Percentiles rank a stretch among this genome's conserved stretches.
Evolutionary conservation across 2,113 vertebrate genomes (phyloP).

Genomic region (Tachuris rubrigastra): DNA sequence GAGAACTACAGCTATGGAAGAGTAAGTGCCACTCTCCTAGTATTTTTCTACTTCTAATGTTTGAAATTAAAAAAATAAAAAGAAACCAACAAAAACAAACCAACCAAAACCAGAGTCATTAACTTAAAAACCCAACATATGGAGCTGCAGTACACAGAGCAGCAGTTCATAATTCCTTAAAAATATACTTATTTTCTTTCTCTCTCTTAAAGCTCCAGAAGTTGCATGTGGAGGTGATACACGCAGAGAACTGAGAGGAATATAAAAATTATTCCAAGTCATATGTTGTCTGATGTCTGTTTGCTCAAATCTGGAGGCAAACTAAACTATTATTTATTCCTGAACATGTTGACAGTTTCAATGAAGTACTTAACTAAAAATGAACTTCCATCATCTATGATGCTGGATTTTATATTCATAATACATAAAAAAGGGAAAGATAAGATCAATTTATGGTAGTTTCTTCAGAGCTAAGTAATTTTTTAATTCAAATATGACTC

Average conservation of each 20-base stretch:
- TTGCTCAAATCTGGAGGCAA: not conserved
- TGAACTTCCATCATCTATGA: not conserved
- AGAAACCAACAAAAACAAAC: not conserved
- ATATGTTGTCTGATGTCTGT: not conserved
- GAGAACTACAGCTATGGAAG: not conserved
- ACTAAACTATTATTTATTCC: not conserved
- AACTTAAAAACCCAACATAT: not conserved
- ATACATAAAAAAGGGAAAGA: not conserved
- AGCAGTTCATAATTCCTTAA: not conserved
- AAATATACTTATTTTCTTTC: not conserved
- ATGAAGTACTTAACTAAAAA: not conserved
- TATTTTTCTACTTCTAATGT: not conserved
- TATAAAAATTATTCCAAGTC: not conserved
- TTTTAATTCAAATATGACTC: not conserved
- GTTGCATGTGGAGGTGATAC: not conserved
- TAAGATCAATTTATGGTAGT: not conserved
- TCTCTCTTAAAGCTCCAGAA: not conserved
- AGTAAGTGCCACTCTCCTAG: not conserved
- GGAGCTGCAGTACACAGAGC: not conserved
- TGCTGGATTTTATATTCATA: not conserved
- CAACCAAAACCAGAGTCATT: not conserved
- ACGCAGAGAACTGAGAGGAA: not conserved
- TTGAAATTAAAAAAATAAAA: not conserved
- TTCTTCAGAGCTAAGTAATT: not conserved
- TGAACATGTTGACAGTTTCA: not conserved